Conservation (phyloP, 2,113 vertebrate genomes). For the Deroptyus accipitrinus region DNA sequence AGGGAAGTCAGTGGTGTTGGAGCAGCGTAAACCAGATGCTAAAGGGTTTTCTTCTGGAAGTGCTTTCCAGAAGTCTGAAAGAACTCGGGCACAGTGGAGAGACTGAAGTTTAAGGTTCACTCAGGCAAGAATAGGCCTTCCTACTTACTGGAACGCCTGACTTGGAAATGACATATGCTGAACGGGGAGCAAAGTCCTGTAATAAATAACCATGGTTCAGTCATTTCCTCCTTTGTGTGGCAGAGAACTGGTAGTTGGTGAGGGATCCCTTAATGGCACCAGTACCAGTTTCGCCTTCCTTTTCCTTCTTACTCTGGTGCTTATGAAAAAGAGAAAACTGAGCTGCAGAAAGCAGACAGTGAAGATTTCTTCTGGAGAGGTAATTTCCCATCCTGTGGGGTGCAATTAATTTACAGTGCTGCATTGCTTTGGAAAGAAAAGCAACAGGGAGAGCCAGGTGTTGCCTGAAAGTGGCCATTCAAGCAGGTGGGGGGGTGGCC, state of each 20-base stretch:
- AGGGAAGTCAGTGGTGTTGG: neutral
- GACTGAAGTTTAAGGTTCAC: slow-evolving; percentile 6
- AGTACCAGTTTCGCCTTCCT: neutral
- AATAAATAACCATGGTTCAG: slow-evolving; percentile 70
- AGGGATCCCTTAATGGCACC: neutral
- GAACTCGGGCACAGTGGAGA: neutral
- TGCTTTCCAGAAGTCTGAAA: neutral
- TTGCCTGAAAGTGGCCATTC: neutral
- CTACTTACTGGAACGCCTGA: neutral
- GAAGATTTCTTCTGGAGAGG: slow-evolving; percentile 57
- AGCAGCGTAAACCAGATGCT: neutral
- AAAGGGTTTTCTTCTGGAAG: neutral
- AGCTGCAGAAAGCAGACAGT: neutral
- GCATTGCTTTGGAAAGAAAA: neutral
- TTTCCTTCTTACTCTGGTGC: neutral
- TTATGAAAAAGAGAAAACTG: neutral
- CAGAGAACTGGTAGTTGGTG: neutral
- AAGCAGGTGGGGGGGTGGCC: neutral
- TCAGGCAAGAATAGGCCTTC: neutral
- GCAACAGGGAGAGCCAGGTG: neutral
- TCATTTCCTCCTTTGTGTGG: slow-evolving; percentile 65
- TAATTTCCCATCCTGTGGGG: slow-evolving; percentile 30
- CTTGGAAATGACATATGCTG: slow-evolving; percentile 50
- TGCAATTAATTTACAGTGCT: neutral
- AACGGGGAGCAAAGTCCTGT: slow-evolving; percentile 77